phyloP scores from a whole-genome alignment of 1,140 invertebrate genomes.

The Ceratosolen solmsi region DNA sequence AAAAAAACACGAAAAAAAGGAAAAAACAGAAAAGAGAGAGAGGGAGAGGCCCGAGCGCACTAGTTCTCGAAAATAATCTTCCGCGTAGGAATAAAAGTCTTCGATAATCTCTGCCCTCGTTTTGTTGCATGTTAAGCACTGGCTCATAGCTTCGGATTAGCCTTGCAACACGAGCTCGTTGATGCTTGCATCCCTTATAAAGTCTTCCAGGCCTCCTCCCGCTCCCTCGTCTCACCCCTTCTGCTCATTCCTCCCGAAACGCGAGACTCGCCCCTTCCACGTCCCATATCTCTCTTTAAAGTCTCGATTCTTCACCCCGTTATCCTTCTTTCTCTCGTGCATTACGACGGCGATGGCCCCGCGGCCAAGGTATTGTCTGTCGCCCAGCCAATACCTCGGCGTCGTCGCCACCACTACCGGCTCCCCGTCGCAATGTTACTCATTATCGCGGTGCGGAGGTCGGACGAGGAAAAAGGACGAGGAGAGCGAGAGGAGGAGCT shows the following conservation, averaged over 20 bases:
- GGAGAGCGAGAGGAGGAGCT: conserved; percentile 11
- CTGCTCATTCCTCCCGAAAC: conserved; percentile 37
- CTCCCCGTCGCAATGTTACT: conserved; percentile 51
- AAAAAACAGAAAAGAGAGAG: not conserved
- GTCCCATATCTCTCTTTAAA: too few species aligned
- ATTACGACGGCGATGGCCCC: conserved; percentile 56
- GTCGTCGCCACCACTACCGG: not conserved
- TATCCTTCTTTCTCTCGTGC: conserved; percentile 9
- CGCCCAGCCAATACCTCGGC: conserved; percentile 68
- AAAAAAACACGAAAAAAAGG: too few species aligned
- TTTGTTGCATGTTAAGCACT: conserved; percentile 65
- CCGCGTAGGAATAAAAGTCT: conserved; percentile 62
- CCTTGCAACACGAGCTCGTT: conserved; percentile 65
- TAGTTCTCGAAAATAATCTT: not conserved
- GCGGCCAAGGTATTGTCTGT: conserved; percentile 71
- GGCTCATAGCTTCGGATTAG: conserved; percentile 71
- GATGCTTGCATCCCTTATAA: conserved; percentile 72
- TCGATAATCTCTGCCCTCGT: conserved; percentile 66
- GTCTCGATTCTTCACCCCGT: not conserved
- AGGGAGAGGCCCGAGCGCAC: too few species aligned
- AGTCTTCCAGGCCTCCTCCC: conserved; percentile 53
- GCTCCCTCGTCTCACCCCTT: conserved; percentile 27
- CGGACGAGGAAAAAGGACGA: conserved; percentile 6
- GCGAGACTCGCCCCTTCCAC: not conserved
- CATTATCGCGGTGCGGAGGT: conserved; percentile 62